Evolutionary conservation across 1,140 invertebrate species (phyloP).

Genomic region (Dufourea novaeangliae): DNA sequence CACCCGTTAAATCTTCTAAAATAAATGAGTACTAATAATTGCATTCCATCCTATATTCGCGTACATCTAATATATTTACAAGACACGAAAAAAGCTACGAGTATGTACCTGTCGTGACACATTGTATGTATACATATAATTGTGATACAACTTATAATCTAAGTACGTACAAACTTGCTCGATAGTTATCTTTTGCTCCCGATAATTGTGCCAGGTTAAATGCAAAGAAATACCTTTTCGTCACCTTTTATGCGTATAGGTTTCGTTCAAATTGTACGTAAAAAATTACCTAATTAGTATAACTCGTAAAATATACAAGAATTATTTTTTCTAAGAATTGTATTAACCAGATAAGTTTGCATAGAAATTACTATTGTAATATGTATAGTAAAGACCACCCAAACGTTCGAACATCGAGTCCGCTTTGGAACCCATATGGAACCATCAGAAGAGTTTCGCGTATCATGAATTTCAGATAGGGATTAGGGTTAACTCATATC

Average conservation of each 20-base stretch:
- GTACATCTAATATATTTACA: slow-evolving; percentile 69
- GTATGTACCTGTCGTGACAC: slow-evolving; percentile 40
- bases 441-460: too few relatives aligned
- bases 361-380: slow-evolving; percentile 13
- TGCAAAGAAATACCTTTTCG: neutral
- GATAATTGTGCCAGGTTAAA: neutral
- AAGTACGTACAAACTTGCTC: slow-evolving; percentile 47
- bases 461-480: too few relatives aligned
- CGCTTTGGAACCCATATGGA: too few relatives aligned
- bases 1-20: too few relatives aligned
- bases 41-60: neutral
- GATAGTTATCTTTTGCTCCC: slow-evolving; percentile 41
- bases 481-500: too few relatives aligned
- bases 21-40: neutral
- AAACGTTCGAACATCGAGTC: too few relatives aligned
- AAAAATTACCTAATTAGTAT: neutral
- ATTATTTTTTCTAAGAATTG: neutral
- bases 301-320: neutral
- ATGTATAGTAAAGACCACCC: too few relatives aligned
- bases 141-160: slow-evolving; percentile 44
- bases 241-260: neutral
- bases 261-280: neutral
- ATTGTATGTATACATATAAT: slow-evolving; percentile 40
- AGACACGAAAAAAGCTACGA: slow-evolving; percentile 68
- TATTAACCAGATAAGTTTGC: neutral